Evolutionary conservation across 2,797 vertebrate genomes (phyloP), one percentile per base, ranked within the genome.

Genomic region (Capromys pilorides): DNA sequence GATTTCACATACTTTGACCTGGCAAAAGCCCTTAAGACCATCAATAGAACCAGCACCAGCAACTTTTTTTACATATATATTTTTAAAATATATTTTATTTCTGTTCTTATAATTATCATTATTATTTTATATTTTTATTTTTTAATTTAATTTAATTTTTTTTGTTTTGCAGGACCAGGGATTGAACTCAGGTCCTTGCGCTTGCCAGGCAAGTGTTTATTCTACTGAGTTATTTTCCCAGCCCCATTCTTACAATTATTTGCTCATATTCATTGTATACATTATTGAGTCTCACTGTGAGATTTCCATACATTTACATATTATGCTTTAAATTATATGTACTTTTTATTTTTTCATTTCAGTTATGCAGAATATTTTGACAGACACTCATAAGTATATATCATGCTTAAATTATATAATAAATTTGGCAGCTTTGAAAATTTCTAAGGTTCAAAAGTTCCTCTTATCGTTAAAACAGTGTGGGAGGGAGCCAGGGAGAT

Each of bases 371-470:
- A 75, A 41, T 41, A 77, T 45, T 77, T 77, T 77, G 73, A 12
- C 1, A 49, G 13, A 77, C 8, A 31, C 41, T 24, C 41, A 49
- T 9, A 45, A 2, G 14, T 12, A 45, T 45, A 45, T 28, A 39
- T 28, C 26, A 45, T 13, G 28, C 41, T 49, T 22, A 13, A 9
- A 73, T 73, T 36, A 36, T 77, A 77, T 31, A 86, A 77, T 92
- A 88, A 93, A 79, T 88, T 33, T 39, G n/a, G 11, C 36, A 91
- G 12, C 45, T 36, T 90, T 54, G 36, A 88, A 92, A 91, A 86
- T 54, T 86, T n/a, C 36, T 95, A 36, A 88, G 45, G 24, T 87
- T 93, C 51, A 88, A 64, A 75, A 91, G 26, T 95, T 86, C 62
- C 31, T 39, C 18, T 77, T 77, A 21, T 73, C 31, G 57, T 26